Evolutionary conservation across 2,113 vertebrate genomes (phyloP), one percentile per base, ranked within the genome.

Genomic region (Puma concolor): DNA sequence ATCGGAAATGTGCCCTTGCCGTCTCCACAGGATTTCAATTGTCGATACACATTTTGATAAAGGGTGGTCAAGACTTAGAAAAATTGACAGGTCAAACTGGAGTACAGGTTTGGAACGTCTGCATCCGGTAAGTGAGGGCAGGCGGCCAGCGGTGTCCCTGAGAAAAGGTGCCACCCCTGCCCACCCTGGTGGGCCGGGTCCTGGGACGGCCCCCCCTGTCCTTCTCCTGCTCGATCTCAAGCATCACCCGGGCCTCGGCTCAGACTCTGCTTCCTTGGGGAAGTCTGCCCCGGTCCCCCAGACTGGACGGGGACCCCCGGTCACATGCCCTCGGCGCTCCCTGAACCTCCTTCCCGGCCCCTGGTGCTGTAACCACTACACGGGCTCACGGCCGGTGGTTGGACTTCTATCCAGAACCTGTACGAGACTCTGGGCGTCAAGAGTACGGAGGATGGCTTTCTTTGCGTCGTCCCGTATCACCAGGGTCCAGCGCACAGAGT

Each of bases 1-100:
- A 98, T 98, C 98, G 96, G 95, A 98, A 98, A 98, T 50, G 77
- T 98, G 96, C 72, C 89, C 88, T 67, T 91, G 93, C 87, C 25
- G 60, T 97, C 97, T 98, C 98, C 48, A 5, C 98, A 97, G 92
- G 95, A 98, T 99, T 98, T 99, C 98, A 98, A 96, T 98, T 99
- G 97, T 98, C 97, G 98, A 98, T 98, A 98, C 97, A 98, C 93
- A 94, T 97, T 98, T 98, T 98, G 98, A 99, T 99, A 98, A 98
- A 99, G 97, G 98, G 98, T 97, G 98, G 98, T 98, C 97, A 98
- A 99, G 98, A 98, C 98, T 97, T 98, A 84, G 96, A 96, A 98
- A 98, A 98, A 97, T 98, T 97, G 98, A 98, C 97, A 98, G 97
- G 98, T 98, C 97, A 98, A 98, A 97, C 97, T 98, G 98, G 98